Base-by-base conservation (phyloP, 2,113 vertebrate genomes). In the Athene cunicularia region DNA sequence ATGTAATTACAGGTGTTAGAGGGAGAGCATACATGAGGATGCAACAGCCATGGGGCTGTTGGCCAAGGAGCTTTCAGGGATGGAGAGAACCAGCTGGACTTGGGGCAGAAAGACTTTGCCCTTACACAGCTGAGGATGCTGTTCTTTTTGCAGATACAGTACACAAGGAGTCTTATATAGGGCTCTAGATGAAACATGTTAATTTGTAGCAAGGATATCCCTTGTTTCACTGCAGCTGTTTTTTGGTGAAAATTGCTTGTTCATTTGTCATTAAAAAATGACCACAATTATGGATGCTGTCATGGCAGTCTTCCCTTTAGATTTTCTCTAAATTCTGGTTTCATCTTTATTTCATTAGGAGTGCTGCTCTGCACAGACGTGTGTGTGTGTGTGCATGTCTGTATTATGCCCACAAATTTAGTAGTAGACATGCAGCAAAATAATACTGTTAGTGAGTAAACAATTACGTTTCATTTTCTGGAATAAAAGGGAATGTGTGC, bases 401-500 rank as follows among this genome's bases (percentile, higher is more conserved):
- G 35, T 84, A 26, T 93, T 59, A 64, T 68, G 43, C 47, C 68
- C 43, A 80, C 79, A 88, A 83, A 95, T 90, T 60, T 76, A 88
- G 50, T n/a, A 58, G 79, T 9, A 80, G 76, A 58, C 47, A 8
- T 53, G 58, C 75, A 80, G 50, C 55, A 93, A 83, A 96, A 88
- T 82, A 83, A 71, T 87, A 32, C 50, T 66, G 72, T 71, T 76
- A 76, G 63, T 59, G 85, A 93, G 60, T 83, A 93, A 96, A 92
- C 88, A 94, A 84, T 96, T 96, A 70, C 8, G 1, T 93, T 95
- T 93, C 85, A 80, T 90, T 95, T 95, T 90, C 63, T 87, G 81
- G 89, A 92, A 92, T 93, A 93, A 94, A 97, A 88, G 33, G 52
- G 30, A 92, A 71, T 59, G 52, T 58, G 82, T 75, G 52, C 58